These are phyloP conservation scores for Microctonus hyperodae DNA, from an alignment of 2,888 invertebrate species.

Conservation along the genomic window DNA sequence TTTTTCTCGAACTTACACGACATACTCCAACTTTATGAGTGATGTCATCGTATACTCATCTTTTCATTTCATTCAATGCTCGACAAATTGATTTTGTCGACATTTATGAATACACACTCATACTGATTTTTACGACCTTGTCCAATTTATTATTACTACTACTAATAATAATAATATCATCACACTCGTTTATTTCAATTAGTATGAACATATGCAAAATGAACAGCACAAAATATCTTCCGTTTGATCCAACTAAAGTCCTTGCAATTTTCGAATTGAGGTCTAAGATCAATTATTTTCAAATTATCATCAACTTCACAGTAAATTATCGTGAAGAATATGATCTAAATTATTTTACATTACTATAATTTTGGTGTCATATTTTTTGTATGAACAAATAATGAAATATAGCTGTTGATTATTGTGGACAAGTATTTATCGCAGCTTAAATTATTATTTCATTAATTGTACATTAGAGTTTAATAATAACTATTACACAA, in stretches of 20 bases:
- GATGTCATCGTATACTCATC: constrained; percentile 43
- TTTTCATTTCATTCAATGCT: constrained; percentile 34
- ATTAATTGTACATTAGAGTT: too few relatives aligned
- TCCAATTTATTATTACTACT: too few relatives aligned
- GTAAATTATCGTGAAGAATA: background rate
- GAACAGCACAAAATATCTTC: background rate
- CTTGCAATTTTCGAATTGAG: background rate
- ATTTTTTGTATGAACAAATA: too few relatives aligned
- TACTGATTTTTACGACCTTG: constrained; percentile 31
- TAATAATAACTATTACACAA: background rate
- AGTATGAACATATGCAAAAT: background rate
- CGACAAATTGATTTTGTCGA: constrained; percentile 43
- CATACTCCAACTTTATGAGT: constrained; percentile 33
- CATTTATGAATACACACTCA: constrained; percentile 16
- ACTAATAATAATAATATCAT: background rate
- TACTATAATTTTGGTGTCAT: too few relatives aligned
- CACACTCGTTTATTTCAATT: background rate
- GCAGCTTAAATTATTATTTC: too few relatives aligned
- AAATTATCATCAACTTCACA: background rate
- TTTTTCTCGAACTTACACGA: background rate
- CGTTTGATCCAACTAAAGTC: constrained; percentile 1
- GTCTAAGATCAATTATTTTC: background rate
- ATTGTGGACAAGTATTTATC: too few relatives aligned
- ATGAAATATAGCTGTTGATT: too few relatives aligned
- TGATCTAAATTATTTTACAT: background rate